Evolutionary conservation across 2,888 invertebrate species (phyloP).

Genomic region (Terebella lapidaria): DNA sequence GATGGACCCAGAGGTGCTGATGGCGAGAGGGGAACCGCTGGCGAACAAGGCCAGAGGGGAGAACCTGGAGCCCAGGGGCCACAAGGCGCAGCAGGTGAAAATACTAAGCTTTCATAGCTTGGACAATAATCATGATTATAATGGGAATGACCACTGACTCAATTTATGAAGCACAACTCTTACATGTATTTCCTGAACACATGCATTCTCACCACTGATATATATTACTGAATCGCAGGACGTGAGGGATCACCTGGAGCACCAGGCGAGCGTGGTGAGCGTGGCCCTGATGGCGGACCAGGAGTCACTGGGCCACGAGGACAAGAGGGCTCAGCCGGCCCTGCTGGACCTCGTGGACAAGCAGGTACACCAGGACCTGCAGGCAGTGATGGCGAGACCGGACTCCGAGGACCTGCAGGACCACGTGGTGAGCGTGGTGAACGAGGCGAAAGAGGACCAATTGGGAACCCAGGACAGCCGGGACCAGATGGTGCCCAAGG

Average conservation of each 20-base stretch:
- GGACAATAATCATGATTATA: no score
- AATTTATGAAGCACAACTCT: no score
- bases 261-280: neutral
- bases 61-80: neutral
- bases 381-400: no score
- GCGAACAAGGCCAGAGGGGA: constrained; percentile 14
- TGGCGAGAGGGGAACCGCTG: constrained; percentile 17
- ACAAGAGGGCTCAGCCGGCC: constrained; percentile 8
- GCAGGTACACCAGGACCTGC: constrained; percentile 7
- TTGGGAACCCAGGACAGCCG: neutral
- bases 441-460: neutral
- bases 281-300: constrained; percentile 6
- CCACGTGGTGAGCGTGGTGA: constrained; percentile 3
- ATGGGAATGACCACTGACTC: no score
- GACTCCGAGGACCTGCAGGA: constrained; percentile 6
- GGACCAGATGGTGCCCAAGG: neutral
- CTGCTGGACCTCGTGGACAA: constrained; percentile 11
- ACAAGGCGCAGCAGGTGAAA: neutral
- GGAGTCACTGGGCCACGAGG: constrained; percentile 20
- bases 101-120: no score
- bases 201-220: no score
- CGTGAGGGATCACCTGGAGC: constrained; percentile 3
- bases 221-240: no score
- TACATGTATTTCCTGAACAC: no score
- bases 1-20: neutral